A percentile compares a stretch with the other conserved stretches of the same genome.
phyloP scores from a whole-genome alignment of 2,113 vertebrate genomes.

The Machaerirhynchus nigripectus region DNA sequence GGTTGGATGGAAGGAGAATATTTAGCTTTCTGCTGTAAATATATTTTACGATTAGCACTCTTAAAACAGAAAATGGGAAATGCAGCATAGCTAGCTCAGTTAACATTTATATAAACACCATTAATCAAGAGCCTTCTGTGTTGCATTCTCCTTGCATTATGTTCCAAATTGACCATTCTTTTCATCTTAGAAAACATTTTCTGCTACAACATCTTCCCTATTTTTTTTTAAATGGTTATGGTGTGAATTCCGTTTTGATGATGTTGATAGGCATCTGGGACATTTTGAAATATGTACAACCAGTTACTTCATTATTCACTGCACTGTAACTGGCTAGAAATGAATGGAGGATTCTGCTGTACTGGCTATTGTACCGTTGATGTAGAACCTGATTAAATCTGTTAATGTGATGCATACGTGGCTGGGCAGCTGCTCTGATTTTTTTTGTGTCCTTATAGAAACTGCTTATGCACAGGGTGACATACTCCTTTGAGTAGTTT shows the following conservation, averaged over 20 bases:
- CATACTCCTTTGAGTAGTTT: neutral
- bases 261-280: neutral
- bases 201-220: neutral
- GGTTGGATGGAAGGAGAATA: neutral
- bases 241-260: neutral
- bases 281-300: neutral
- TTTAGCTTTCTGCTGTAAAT: conserved; percentile 30
- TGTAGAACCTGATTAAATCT: neutral
- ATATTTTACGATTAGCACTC: neutral
- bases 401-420: neutral
- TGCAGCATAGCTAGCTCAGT: neutral
- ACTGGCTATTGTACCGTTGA: neutral
- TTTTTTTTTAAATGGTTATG: neutral
- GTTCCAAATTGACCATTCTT: neutral
- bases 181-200: neutral
- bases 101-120: neutral
- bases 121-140: neutral
- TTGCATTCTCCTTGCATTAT: neutral
- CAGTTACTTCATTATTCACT: neutral
- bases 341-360: neutral
- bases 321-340: neutral
- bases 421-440: neutral
- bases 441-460: neutral
- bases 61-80: conserved; percentile 23
- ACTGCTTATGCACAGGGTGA: neutral